A percentile compares a stretch with the other conserved stretches of the same genome.
Conservation (phyloP, 2,113 vertebrate species). For the Scolopax mira region DNA sequence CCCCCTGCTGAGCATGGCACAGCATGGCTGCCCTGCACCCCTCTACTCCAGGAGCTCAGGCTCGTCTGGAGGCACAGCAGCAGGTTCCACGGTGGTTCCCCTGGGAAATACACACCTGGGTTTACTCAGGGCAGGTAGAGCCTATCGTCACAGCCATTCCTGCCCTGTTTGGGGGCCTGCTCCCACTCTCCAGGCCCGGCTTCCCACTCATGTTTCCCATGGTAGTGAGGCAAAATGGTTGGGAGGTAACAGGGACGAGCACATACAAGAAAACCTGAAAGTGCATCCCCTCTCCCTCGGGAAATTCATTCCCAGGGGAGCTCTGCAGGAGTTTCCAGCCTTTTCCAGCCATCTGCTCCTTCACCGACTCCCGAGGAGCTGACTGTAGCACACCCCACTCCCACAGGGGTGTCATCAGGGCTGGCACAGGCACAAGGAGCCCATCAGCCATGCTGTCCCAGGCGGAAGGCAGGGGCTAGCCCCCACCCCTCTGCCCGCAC, state of each 20-base stretch:
- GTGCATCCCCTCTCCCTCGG: not conserved
- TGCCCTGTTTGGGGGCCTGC: not conserved
- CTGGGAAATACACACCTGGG: rapidly evolving
- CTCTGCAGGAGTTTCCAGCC: rapidly evolving
- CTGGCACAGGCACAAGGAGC: rapidly evolving
- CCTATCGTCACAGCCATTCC: not conserved
- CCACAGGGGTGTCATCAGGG: rapidly evolving
- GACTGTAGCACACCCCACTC: not conserved
- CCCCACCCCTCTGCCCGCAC: rapidly evolving
- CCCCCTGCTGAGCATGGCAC: rapidly evolving
- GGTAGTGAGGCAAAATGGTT: not conserved
- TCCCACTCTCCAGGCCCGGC: not conserved
- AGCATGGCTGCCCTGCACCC: rapidly evolving
- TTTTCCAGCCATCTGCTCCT: rapidly evolving
- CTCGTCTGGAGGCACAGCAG: rapidly evolving
- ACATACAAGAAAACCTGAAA: rapidly evolving
- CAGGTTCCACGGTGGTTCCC: rapidly evolving
- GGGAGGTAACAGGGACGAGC: not conserved
- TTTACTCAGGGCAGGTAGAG: not conserved
- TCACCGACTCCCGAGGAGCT: rapidly evolving
- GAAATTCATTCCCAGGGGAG: not conserved
- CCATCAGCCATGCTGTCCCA: rapidly evolving
- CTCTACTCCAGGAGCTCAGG: rapidly evolving
- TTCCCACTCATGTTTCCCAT: not conserved
- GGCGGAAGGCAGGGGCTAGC: not conserved